phyloP scores from a whole-genome alignment of 2,113 vertebrate species.

The Neopipo cinnamomea region DNA sequence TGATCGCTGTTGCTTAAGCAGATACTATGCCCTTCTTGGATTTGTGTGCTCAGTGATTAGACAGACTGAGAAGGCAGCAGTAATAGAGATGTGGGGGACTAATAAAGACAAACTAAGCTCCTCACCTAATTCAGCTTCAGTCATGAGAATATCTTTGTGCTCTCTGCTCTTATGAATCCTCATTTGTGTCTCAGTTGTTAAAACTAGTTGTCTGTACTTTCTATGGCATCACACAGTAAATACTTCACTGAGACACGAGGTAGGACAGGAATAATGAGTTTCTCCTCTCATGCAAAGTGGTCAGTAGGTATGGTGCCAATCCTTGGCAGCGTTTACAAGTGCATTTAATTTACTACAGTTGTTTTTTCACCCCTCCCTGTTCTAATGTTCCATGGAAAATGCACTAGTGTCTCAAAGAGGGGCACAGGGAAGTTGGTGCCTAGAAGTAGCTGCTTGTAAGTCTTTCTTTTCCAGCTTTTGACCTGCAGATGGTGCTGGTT shows the following conservation, averaged over 20 bases:
- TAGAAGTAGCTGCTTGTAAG: not conserved
- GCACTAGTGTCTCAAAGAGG: not conserved
- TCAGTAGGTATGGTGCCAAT: not conserved
- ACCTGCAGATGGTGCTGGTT: slow-evolving; percentile 29
- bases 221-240: not conserved
- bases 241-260: not conserved
- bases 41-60: not conserved
- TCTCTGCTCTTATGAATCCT: not conserved
- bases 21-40: not conserved
- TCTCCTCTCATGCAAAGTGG: not conserved
- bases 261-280: not conserved
- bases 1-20: not conserved
- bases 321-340: not conserved
- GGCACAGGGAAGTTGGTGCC: not conserved
- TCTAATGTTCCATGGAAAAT: not conserved
- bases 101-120: not conserved
- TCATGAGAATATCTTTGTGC: not conserved
- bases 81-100: not conserved
- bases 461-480: not conserved
- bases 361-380: not conserved
- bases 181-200: not conserved
- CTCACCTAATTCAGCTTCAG: not conserved
- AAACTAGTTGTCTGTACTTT: not conserved
- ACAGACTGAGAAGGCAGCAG: not conserved
- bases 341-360: not conserved